Base-by-base conservation (phyloP, 2,797 vertebrate species). In the Anguilla megastoma region DNA sequence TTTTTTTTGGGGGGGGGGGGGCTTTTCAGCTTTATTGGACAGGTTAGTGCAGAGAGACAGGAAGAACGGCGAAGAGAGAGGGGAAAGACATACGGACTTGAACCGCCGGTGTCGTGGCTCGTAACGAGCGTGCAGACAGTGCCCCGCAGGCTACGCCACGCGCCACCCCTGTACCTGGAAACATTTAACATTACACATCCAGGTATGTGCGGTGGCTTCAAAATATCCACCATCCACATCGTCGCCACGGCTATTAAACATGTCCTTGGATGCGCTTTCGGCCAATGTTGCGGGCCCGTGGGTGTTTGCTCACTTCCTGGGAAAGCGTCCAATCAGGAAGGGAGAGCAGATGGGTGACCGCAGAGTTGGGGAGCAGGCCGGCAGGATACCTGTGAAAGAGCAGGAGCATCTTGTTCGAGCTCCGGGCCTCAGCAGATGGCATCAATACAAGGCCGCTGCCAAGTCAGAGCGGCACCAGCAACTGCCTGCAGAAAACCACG, bases 341-440 rank as follows among this genome's bases (percentile, higher is more conserved):
- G 45, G 76, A 27, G 85, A 88, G 50, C 86, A 89, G 88, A 89
- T 84, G 86, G 50, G 2, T 18, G 36, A 21, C 71, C 33, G 10
- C n/a, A 36, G 30, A 76, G 85, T 82, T n/a, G 69, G 36, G 21
- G 41, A 87, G 6, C 41, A 1, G 84, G 33, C 36, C 33, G 52
- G 90, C 89, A 86, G 87, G 86, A 90, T 89, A 88, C 91, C 88
- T 85, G 88, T 90, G 93, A 93, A 92, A 90, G 90, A 83, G 90
- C 90, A 89, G 27, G 60, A 41, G 48, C 86, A 87, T 84, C 87
- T 89, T 91, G 93, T 94, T 94, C 93, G 93, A 85, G 88, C 89
- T 92, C 90, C 94, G 95, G 93, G 86, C 91, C 89, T 89, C 87
- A 91, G 88, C 89, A 92, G 92, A 93, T 92, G 90, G 88, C 90